Base-by-base conservation (phyloP, 2,888 invertebrate species). In the Drymonia ruficornis region DNA sequence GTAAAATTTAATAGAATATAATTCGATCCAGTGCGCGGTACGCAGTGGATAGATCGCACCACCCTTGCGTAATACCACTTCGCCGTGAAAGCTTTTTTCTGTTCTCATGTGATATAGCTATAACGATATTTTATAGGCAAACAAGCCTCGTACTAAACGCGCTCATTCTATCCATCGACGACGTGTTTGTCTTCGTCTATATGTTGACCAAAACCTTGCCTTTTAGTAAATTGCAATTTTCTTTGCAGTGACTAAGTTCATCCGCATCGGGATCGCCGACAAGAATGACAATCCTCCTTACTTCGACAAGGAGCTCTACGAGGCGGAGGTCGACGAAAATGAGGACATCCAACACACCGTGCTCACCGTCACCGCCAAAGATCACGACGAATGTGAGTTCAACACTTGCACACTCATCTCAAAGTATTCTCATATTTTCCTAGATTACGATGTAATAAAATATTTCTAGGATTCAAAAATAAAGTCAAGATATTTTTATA, bases 211-310 rank as follows among this genome's bases (percentile, higher is more conserved):
- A 8, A 4, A 19, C 12, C 11, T 42, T 40, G 42, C 31, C 47
- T 57, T 56, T 16, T 59, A 61, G 51, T 67, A 58, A 66, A 67
- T 42, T 51, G 36, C 45, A 29, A 70, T 72, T 79, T 81, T 84
- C 81, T 76, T 95, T 95, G n/a, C 95, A 98, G 98, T 98, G 91
- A 98, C 98, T 72, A 98, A 98, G 94, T 98, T 98, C 94, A 98
- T 99, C 93, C 98, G 98, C 76, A 98, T 99, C 93, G 98, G 98
- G 79, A 98, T 99, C 84, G 98, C 98, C 76, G 99, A 99, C 94
- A 99, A 98, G 94, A 99, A 99, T 96, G 99, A 99, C 95, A 99
- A 99, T 94, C 98, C 98, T 63, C 99, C 99, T 65, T 98, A 98
- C 93, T 99, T 99, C 94, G 98, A 98, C 94, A 98, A 98, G 93